Base-by-base conservation (phyloP, 2,888 invertebrate species). In the Miltochrista miniata region DNA sequence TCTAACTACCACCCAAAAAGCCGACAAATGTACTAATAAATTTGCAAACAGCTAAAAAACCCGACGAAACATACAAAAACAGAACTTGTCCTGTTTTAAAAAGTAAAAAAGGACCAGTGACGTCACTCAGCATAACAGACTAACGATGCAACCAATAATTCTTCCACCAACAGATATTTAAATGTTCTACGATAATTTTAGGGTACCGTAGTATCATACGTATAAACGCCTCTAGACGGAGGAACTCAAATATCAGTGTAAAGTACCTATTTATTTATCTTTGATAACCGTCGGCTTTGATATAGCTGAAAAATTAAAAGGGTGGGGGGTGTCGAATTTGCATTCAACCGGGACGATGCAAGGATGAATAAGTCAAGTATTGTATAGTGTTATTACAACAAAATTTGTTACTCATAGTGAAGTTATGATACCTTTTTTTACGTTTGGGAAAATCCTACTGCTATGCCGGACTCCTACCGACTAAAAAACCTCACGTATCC, bases 61-160 rank as follows among this genome's bases (percentile, higher is more conserved):
- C 76, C 77, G 84, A 76, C 81, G 70, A 87, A 83, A 82, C 63
- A 73, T 72, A 68, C 76, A 75, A 87, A 89, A 87, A 88, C 85
- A 76, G 51, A 41, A 35, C 50, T 58, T 46, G 36, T 31, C 35
- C 45, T 49, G 30, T 39, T 13, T 38, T 38, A 39, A 35, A 66
- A 56, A 56, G 55, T 54, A 66, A 37, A 56, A 49, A 47, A 58
- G 56, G 3, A 15, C 35, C 14, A 41, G 31, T 33, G 83, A 84
- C 86, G 76, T 89, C 87, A 81, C 81, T 79, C 79, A 68, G 75
- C 78, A 81, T 79, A 81, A 78, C 77, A 66, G 78, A 76, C 84
- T 90, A 87, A 90, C 85, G 87, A 88, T 81, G 76, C 71, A 70
- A 65, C 68, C 81, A 72, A 87, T 87, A 87, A 79, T 79, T 87